These are phyloP conservation scores for Rhyacophila brunnea DNA, from an alignment of 1,140 invertebrate genomes.

Conservation along the genomic window DNA sequence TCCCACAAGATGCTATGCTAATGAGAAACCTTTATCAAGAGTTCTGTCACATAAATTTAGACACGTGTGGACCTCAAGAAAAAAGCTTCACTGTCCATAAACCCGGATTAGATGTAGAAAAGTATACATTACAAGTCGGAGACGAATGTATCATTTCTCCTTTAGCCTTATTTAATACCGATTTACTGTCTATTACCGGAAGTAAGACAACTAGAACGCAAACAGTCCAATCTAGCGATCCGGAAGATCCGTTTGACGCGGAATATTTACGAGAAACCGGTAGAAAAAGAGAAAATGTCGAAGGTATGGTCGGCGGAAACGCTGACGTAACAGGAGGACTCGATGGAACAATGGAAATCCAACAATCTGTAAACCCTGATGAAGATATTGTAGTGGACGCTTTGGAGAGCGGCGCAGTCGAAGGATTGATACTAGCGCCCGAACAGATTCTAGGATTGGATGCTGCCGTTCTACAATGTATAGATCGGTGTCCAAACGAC, in stretches of 20 bases:
- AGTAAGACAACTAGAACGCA: slow-evolving; percentile 70
- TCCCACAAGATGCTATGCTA: slow-evolving; percentile 70
- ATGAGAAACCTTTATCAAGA: slow-evolving; percentile 85
- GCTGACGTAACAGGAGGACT: slow-evolving; percentile 66
- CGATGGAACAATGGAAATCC: slow-evolving; percentile 54
- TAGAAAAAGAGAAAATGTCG: slow-evolving; percentile 56
- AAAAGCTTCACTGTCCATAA: slow-evolving; percentile 75
- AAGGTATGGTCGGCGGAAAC: slow-evolving; percentile 36
- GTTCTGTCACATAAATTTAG: slow-evolving; percentile 88
- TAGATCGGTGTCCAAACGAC: slow-evolving; percentile 84
- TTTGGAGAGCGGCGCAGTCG: slow-evolving; percentile 61
- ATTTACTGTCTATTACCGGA: slow-evolving; percentile 83
- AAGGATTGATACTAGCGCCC: slow-evolving; percentile 65
- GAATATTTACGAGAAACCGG: slow-evolving; percentile 87
- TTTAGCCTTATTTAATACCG: slow-evolving; percentile 83
- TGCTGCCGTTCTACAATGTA: slow-evolving; percentile 87
- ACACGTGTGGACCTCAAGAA: slow-evolving; percentile 81
- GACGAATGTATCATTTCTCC: slow-evolving; percentile 93
- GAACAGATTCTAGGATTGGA: slow-evolving; percentile 85
- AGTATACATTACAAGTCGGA: slow-evolving; percentile 81
- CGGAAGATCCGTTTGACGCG: slow-evolving; percentile 92
- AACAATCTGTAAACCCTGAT: slow-evolving; percentile 55
- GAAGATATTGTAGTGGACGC: slow-evolving; percentile 80
- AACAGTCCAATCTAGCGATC: slow-evolving; percentile 73
- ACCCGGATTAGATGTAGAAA: slow-evolving; percentile 67